Conservation (phyloP, 1,140 invertebrate species). For the Eurosta solidaginis region DNA sequence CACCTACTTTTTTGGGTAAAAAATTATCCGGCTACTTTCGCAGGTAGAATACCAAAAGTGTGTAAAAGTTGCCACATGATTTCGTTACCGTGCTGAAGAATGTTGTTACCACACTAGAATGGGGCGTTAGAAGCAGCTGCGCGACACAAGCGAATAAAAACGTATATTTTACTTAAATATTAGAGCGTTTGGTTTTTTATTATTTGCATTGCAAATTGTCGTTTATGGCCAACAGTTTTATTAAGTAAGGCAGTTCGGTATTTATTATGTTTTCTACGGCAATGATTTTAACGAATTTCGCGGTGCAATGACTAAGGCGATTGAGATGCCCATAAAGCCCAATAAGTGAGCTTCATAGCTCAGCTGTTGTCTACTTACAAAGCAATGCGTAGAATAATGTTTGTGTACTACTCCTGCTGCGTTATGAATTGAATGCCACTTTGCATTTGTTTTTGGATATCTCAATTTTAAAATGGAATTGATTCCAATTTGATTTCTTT, state of each 20-base stretch:
- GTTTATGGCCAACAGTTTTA: not conserved
- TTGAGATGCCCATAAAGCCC: no score
- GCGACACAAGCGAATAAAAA: not conserved
- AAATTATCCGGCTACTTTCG: no score
- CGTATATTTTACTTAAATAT: not conserved
- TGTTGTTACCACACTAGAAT: no score
- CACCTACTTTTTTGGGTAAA: no score
- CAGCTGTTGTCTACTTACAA: no score
- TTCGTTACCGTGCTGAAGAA: no score
- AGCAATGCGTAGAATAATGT: no score
- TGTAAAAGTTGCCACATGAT: no score
- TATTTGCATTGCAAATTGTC: slow-evolving; percentile 21
- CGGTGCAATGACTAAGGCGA: not conserved
- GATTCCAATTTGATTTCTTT: not conserved
- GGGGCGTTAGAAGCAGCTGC: no score
- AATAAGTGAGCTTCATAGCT: no score
- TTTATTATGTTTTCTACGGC: not conserved
- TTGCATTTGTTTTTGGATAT: slow-evolving; percentile 20
- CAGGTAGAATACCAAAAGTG: no score
- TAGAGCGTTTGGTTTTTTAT: not conserved
- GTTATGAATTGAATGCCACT: not conserved
- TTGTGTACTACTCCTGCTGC: not conserved
- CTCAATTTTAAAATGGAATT: not conserved
- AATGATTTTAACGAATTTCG: not conserved
- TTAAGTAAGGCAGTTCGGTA: slow-evolving; percentile 6